These are phyloP conservation scores for Tauraco hartlaubi DNA, from an alignment of 2,797 vertebrate genomes.

Conservation along the genomic window DNA sequence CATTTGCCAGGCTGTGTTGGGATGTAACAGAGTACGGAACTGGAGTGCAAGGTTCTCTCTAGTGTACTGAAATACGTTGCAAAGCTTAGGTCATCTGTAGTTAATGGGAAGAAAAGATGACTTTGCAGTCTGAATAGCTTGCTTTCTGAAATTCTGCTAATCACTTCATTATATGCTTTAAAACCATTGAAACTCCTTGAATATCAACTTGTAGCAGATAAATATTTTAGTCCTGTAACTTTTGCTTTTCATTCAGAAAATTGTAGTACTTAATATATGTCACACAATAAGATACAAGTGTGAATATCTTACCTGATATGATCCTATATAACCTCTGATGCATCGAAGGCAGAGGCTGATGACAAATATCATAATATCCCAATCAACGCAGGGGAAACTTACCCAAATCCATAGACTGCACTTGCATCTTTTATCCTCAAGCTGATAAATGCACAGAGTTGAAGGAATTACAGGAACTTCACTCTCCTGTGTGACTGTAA, in stretches of 20 bases:
- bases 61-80: not conserved
- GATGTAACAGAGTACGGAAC: not conserved
- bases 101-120: conserved; percentile 35
- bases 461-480: conserved; percentile 41
- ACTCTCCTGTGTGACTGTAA: not conserved
- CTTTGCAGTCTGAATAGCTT: not conserved
- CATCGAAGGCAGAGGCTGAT: not conserved
- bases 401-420: not conserved
- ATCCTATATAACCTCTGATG: not conserved
- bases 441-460: not conserved
- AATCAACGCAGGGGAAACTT: not conserved
- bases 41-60: conserved; percentile 2
- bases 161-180: not conserved
- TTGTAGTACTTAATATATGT: not conserved
- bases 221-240: not conserved
- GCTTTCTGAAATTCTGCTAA: not conserved
- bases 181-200: not conserved
- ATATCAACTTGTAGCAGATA: not conserved
- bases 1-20: not conserved
- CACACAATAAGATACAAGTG: not conserved
- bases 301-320: not conserved
- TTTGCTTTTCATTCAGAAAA: not conserved
- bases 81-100: conserved; percentile 28
- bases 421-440: not conserved
- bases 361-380: not conserved